phyloP scores from a whole-genome alignment of 2,888 invertebrate species.

The Axea sp. region DNA sequence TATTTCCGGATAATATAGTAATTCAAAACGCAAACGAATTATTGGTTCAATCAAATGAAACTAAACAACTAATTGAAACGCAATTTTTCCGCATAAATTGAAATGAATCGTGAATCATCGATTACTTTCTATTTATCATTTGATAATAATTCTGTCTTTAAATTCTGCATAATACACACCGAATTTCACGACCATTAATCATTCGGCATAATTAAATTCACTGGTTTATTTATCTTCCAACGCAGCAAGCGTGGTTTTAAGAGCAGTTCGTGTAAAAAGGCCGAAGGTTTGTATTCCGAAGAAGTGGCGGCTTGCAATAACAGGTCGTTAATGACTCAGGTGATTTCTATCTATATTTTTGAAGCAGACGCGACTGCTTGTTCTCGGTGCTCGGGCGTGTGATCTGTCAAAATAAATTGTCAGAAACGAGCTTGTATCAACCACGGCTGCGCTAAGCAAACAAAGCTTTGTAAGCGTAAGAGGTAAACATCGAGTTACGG shows the following conservation, averaged over 20 bases:
- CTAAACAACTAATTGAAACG: no score
- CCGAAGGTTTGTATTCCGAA: conserved; percentile 40
- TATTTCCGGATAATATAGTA: no score
- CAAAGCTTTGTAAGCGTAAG: conserved; percentile 37
- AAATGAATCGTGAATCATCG: no score
- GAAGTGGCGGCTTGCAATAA: conserved; percentile 58
- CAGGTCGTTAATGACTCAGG: conserved; percentile 67
- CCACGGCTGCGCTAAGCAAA: conserved; percentile 51
- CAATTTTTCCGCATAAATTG: no score
- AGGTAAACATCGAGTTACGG: conserved; percentile 50
- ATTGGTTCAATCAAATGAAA: no score
- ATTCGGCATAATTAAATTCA: conserved; percentile 20
- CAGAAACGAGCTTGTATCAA: conserved; percentile 57
- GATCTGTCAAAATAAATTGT: conserved; percentile 63
- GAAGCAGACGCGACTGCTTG: conserved; percentile 41
- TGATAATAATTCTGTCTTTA: no score
- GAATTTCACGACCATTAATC: no score
- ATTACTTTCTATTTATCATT: no score
- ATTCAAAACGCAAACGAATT: no score
- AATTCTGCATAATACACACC: no score
- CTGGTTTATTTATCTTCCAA: conserved; percentile 26
- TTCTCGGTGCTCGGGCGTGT: conserved; percentile 40
- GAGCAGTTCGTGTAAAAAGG: conserved; percentile 39
- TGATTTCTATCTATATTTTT: conserved; percentile 61
- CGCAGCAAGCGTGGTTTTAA: conserved; percentile 24